Evolutionary conservation across 2,888 invertebrate species (phyloP).

Genomic region (Amblyjoppa fuscipennis): DNA sequence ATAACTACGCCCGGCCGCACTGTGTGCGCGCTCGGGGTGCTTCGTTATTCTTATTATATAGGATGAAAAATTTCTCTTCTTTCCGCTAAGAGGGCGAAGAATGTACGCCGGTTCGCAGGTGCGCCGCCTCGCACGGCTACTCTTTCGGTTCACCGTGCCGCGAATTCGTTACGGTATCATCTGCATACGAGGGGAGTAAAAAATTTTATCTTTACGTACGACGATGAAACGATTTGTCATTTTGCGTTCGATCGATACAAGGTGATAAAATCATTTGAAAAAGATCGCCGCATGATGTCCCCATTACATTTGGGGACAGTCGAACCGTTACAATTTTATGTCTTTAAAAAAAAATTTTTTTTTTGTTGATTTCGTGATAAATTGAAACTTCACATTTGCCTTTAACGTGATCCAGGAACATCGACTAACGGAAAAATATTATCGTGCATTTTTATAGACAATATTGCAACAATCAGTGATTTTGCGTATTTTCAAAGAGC

Average conservation of each 20-base stretch:
- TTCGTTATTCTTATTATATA: constrained; percentile 59
- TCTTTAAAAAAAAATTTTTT: too few relatives aligned
- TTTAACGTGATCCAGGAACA: too few relatives aligned
- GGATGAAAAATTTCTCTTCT: constrained; percentile 37
- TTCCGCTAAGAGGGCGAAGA: constrained; percentile 7
- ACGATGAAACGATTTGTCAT: not conserved
- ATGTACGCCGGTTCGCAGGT: constrained; percentile 26
- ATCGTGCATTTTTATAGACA: too few relatives aligned
- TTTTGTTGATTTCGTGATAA: too few relatives aligned
- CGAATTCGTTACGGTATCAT: constrained; percentile 30
- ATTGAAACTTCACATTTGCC: too few relatives aligned
- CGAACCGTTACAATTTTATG: too few relatives aligned
- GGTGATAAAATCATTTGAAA: too few relatives aligned
- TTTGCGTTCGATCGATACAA: not conserved
- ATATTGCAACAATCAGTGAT: too few relatives aligned
- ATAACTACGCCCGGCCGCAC: constrained; percentile 12
- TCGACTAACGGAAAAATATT: too few relatives aligned
- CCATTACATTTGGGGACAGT: too few relatives aligned
- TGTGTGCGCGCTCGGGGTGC: constrained; percentile 21
- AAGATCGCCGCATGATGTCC: too few relatives aligned
- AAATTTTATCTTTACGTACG: not conserved
- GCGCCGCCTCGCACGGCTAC: constrained; percentile 11
- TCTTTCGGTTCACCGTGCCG: not conserved
- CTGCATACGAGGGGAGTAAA: not conserved
- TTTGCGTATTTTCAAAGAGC: too few relatives aligned